A percentile compares a stretch with the other conserved stretches of the same genome.
Evolutionary conservation across 2,888 invertebrate species (phyloP).

Genomic region (Asteroscopus sphinx): DNA sequence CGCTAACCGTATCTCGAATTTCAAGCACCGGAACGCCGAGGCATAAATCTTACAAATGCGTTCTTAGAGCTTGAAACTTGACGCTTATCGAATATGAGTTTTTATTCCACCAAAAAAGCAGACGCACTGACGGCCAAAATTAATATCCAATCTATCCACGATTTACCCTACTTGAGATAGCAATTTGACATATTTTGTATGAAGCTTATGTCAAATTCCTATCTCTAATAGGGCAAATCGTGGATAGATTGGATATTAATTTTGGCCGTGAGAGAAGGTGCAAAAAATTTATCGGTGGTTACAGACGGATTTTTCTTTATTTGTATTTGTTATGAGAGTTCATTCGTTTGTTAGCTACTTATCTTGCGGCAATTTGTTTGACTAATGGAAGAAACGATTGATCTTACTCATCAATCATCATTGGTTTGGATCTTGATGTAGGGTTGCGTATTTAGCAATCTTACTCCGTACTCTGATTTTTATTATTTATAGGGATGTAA

Average conservation of each 20-base stretch:
- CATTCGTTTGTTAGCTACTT: neutral
- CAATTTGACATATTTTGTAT: too few species aligned
- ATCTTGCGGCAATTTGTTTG: neutral
- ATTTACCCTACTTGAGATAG: too few species aligned
- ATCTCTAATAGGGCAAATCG: too few species aligned
- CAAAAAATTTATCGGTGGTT: slow-evolving; percentile 27
- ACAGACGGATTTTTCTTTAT: slow-evolving; percentile 4
- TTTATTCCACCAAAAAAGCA: slow-evolving; percentile 43
- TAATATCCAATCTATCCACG: too few species aligned
- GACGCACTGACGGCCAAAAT: too few species aligned
- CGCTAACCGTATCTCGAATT: slow-evolving; percentile 32
- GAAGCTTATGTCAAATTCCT: too few species aligned
- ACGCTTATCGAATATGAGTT: slow-evolving; percentile 41
- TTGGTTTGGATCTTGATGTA: neutral
- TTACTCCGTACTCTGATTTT: too few species aligned
- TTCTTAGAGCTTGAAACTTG: slow-evolving; percentile 45
- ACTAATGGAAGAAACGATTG: slow-evolving; percentile 1
- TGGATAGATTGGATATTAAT: too few species aligned
- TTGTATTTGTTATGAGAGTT: neutral
- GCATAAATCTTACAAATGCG: slow-evolving; percentile 52
- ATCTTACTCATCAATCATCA: neutral
- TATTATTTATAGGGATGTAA: too few species aligned
- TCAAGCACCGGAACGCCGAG: slow-evolving; percentile 33
- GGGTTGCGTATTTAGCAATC: neutral
- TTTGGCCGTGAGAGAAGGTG: slow-evolving; percentile 16